phyloP scores from a whole-genome alignment of 2,797 vertebrate species.

The Halcyon smyrnensis region DNA sequence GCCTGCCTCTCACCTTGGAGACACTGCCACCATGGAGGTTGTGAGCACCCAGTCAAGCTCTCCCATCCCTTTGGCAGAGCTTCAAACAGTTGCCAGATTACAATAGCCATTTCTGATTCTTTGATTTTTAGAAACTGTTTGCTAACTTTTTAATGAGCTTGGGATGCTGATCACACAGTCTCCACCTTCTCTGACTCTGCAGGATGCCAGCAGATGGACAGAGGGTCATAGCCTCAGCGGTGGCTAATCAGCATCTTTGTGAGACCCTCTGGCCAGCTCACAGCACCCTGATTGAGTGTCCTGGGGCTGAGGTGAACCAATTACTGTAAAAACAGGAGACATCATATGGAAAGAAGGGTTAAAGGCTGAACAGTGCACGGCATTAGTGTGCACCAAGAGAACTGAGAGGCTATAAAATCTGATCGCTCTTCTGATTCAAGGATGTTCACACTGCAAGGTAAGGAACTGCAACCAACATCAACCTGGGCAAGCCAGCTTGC shows the following conservation, averaged over 20 bases:
- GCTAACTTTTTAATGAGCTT: background rate
- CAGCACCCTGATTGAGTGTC: background rate
- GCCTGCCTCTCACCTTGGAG: background rate
- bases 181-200: background rate
- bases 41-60: background rate
- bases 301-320: background rate
- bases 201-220: background rate
- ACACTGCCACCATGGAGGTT: fast-evolving
- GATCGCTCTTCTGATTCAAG: background rate
- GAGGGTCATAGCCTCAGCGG: background rate
- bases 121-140: conserved; percentile 1
- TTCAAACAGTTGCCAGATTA: background rate
- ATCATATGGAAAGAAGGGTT: background rate
- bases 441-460: background rate
- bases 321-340: conserved; percentile 23
- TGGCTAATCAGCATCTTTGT: background rate
- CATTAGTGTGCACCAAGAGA: background rate
- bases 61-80: background rate
- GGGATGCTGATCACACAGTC: background rate
- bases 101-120: background rate
- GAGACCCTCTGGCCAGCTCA: background rate
- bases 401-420: background rate
- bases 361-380: background rate
- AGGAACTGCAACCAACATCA: background rate
- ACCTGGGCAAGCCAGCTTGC: background rate